These are phyloP conservation scores for Oncorhynchus nerka DNA, from an alignment of 2,113 vertebrate genomes.

Conservation along the genomic window DNA sequence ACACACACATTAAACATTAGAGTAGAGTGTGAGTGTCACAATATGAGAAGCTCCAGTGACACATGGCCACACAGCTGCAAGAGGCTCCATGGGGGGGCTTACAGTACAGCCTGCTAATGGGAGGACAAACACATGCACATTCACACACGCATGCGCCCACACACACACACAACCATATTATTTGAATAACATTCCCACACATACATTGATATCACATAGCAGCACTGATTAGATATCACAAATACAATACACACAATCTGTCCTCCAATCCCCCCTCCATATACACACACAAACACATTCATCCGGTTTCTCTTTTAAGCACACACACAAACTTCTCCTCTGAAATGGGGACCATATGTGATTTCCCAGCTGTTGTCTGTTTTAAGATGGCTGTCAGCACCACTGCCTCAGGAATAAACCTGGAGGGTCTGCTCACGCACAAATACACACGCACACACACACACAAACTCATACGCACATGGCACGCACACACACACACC, in stretches of 20 bases:
- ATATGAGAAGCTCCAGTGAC: conserved; percentile 7
- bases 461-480: too few relatives aligned
- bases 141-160: too few relatives aligned
- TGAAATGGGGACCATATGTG: conserved; percentile 17
- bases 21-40: not conserved
- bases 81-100: not conserved
- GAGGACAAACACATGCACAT: too few relatives aligned
- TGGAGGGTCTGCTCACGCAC: too few relatives aligned
- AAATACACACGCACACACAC: too few relatives aligned
- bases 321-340: not conserved
- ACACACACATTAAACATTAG: not conserved
- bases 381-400: conserved; percentile 18
- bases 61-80: conserved; percentile 28
- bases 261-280: not conserved
- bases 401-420: too few relatives aligned
- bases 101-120: conserved; percentile 1
- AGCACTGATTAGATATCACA: not conserved
- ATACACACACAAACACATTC: not conserved
- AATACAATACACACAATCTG: not conserved
- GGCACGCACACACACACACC: too few relatives aligned
- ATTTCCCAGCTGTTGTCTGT: conserved; percentile 57
- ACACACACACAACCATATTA: too few relatives aligned
- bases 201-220: not conserved
- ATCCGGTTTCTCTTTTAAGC: not conserved
- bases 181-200: not conserved